These are phyloP conservation scores for Blera fallax DNA, from an alignment of 2,888 invertebrate genomes.

Conservation along the genomic window DNA sequence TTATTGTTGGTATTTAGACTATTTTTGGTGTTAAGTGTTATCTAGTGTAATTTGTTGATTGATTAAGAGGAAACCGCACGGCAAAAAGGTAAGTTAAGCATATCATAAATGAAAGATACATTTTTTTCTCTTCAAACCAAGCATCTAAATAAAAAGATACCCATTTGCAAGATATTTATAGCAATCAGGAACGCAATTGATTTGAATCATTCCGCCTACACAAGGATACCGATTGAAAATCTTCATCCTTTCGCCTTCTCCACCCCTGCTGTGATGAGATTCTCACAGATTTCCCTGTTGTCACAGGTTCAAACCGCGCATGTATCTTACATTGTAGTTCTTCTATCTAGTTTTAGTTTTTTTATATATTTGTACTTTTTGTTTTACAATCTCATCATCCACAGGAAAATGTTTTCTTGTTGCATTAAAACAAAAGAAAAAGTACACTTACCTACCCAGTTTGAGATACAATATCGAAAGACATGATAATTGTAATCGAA, in stretches of 20 bases:
- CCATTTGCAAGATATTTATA: not conserved
- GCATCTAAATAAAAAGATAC: not conserved
- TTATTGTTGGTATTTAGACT: not conserved
- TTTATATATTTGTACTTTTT: not conserved
- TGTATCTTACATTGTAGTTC: not conserved
- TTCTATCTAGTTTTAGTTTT: not conserved
- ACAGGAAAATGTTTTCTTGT: not conserved
- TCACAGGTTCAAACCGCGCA: slow-evolving; percentile 56
- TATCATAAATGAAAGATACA: not conserved
- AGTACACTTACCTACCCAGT: not conserved
- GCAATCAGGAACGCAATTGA: not conserved
- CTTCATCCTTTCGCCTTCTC: not conserved
- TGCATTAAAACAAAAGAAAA: not conserved
- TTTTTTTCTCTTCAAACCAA: not conserved
- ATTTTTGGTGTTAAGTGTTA: not conserved
- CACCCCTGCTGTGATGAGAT: not conserved
- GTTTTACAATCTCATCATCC: not conserved
- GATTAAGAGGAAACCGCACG: not conserved
- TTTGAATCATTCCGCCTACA: slow-evolving; percentile 20
- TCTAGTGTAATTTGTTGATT: not conserved
- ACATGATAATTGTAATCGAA: not conserved
- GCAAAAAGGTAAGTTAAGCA: not conserved
- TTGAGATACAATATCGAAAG: not conserved
- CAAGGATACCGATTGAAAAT: not conserved
- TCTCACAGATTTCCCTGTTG: slow-evolving; percentile 52